phyloP scores from a whole-genome alignment of 2,113 vertebrate genomes.

The Cyprinodon variegatus region DNA sequence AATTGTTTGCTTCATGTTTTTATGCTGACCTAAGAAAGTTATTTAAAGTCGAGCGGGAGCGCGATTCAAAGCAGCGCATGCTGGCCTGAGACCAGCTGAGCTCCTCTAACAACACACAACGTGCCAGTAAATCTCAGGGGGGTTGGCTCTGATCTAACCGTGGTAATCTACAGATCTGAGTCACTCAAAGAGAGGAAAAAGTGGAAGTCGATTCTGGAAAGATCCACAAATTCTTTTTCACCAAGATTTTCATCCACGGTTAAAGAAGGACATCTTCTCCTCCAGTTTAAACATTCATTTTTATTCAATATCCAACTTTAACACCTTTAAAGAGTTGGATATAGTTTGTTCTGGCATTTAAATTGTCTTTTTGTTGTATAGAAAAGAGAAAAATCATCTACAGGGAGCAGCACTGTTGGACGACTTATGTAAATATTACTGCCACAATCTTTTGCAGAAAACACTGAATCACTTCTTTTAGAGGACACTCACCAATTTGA shows the following conservation, averaged over 20 bases:
- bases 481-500: no score
- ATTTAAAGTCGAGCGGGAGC: neutral
- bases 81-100: conserved; percentile 1
- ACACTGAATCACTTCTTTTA: neutral
- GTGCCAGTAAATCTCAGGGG: no score
- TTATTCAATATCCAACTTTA: neutral
- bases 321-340: neutral
- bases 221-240: no score
- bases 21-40: accelerated
- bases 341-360: neutral
- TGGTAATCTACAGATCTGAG: neutral
- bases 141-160: no score
- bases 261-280: no score
- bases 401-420: neutral
- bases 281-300: no score
- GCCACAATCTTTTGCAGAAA: neutral
- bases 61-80: neutral
- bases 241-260: no score
- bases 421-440: neutral
- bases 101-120: neutral
- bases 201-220: neutral
- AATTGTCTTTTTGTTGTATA: conserved; percentile 9
- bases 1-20: neutral
- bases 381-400: neutral
- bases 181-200: neutral